Conservation (phyloP, 2,113 vertebrate species). For the Falco punctatus region DNA sequence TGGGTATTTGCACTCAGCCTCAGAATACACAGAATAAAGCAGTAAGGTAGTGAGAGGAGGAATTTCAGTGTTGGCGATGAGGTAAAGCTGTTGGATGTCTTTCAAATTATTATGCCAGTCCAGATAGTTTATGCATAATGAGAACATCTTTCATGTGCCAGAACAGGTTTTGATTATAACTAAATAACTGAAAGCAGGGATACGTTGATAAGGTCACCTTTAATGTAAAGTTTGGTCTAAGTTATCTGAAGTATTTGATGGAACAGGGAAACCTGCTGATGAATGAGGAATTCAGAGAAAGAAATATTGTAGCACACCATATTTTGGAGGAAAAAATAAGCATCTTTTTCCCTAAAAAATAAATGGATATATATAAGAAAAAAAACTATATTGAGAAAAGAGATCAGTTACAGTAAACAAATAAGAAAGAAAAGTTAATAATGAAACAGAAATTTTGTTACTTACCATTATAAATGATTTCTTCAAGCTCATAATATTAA, state of each 20-base stretch:
- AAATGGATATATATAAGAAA: background rate
- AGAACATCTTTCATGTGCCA: constrained; percentile 74
- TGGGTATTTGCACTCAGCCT: background rate
- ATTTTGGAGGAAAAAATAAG: background rate
- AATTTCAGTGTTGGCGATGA: background rate
- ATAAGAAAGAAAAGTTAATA: background rate
- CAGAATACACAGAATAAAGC: background rate
- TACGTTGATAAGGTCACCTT: constrained; percentile 71
- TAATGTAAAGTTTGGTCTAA: constrained; percentile 61
- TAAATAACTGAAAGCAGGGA: constrained; percentile 69
- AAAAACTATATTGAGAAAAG: background rate
- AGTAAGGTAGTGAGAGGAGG: background rate
- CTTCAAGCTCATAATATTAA: background rate
- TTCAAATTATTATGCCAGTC: constrained; percentile 73
- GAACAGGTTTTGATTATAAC: constrained; percentile 71
- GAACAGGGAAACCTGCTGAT: background rate
- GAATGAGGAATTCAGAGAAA: background rate
- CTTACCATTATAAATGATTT: background rate
- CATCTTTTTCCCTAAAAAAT: background rate
- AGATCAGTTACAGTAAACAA: background rate
- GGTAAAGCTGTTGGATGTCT: constrained; percentile 33
- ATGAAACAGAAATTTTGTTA: background rate
- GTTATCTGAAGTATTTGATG: constrained; percentile 41
- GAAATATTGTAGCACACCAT: background rate
- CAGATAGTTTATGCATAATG: constrained; percentile 69